Evolutionary conservation across 2,888 invertebrate species (phyloP).

Genomic region (Yponomeuta evonymella): DNA sequence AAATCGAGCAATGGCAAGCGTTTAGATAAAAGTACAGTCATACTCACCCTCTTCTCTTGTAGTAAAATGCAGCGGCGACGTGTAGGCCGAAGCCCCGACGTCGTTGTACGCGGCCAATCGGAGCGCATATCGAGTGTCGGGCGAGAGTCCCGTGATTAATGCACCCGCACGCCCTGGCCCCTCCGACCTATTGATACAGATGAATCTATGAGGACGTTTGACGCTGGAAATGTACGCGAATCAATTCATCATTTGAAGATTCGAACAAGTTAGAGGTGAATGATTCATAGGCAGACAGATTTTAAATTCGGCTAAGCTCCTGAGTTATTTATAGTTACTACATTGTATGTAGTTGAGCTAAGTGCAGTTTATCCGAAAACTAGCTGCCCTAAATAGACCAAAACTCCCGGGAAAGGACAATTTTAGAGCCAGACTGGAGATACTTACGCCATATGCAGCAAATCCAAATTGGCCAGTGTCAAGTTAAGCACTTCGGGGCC

Average conservation of each 20-base stretch:
- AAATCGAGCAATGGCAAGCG: no score
- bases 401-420: not conserved
- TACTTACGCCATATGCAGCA: constrained; percentile 67
- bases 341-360: not conserved
- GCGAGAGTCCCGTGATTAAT: constrained; percentile 79
- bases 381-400: not conserved
- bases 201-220: not conserved
- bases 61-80: constrained; percentile 83
- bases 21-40: not conserved
- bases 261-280: no score
- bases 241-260: no score
- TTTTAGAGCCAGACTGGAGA: not conserved
- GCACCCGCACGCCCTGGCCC: constrained; percentile 55
- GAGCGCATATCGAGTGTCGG: constrained; percentile 87
- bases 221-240: no score
- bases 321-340: not conserved
- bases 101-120: constrained; percentile 89
- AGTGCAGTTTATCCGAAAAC: not conserved
- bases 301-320: no score
- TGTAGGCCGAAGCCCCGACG: constrained; percentile 87
- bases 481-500: constrained; percentile 59
- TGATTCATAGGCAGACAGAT: no score
- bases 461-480: constrained; percentile 61
- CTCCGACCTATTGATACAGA: constrained; percentile 10
- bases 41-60: constrained; percentile 87